Evolutionary conservation across 2,888 invertebrate genomes (phyloP), one percentile per base, ranked within the genome.

Genomic region (Chymomyza caudatula): DNA sequence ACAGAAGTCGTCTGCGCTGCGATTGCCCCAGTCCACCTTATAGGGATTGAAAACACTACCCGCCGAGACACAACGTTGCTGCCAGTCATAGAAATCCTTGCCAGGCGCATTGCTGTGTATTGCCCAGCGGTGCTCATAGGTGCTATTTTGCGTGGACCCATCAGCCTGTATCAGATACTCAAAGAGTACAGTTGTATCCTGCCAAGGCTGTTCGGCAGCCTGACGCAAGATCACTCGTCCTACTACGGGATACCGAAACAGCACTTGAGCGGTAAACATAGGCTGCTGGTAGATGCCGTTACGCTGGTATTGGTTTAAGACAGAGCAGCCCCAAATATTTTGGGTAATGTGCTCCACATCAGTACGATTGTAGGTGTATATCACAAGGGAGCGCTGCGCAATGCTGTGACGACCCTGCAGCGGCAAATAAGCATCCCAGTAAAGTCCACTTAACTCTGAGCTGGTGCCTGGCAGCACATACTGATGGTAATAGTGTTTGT

Each of bases 11-110:
- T 93, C 92, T 0, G 92, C 92, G 22, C 93, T 92, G n/a, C 92
- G 90, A 19, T 92, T 90, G 86, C 94, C 93, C 90, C 94, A 93
- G 69, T 93, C 93, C 22, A 95, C 91, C 76, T 94, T 93, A 78
- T 94, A 94, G 0, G 97, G 97, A 91, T 97, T 96, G 87, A 92
- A 96, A n/a, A 94, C 91, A 0, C 87, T 88, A 4, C 96, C 97
- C 0, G 96, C 93, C 75, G 96, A 96, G 8, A 96, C 90, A 88
- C 97, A 97, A 43, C 97, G 91, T 51, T 92, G 94, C 25, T 95
- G 95, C 97, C 97, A 97, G 90, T 96, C 96, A 89, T 97, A 97
- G 90, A 95, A 97, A 90, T 98, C 98, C 67, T 93, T 93, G 17
- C 96, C 96, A 0, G 97, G 96, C 0, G 95, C 92, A 73, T 92